These are phyloP conservation scores for Cranoglanis bouderius DNA, from an alignment of 2,113 vertebrate species.

Conservation along the genomic window DNA sequence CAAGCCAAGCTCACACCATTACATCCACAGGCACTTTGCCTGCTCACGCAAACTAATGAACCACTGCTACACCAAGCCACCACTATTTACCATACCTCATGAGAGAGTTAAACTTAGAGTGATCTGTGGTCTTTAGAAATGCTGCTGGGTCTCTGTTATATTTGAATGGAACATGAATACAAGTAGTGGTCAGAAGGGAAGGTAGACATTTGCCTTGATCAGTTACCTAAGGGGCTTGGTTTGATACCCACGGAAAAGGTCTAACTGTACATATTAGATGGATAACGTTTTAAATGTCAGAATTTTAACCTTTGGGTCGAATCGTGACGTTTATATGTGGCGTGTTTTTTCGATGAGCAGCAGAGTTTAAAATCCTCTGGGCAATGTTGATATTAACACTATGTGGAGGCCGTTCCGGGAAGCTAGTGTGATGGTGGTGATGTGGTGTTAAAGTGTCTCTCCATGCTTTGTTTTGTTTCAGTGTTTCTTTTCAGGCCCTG, in stretches of 20 bases:
- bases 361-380: constrained; percentile 19
- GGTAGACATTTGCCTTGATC: not conserved
- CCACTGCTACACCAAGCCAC: not conserved
- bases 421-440: constrained; percentile 23
- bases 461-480: constrained; percentile 22
- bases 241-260: constrained; percentile 34
- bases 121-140: not conserved
- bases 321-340: constrained; percentile 34
- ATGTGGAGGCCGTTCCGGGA: constrained; percentile 27
- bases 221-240: constrained; percentile 24
- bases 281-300: constrained; percentile 43
- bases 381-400: constrained; percentile 43
- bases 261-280: constrained; percentile 27
- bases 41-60: constrained; percentile 35
- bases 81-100: constrained; percentile 38
- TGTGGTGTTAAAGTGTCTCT: constrained; percentile 29
- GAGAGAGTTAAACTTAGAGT: not conserved
- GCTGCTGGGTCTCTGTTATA: constrained; percentile 8
- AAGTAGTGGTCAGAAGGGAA: not conserved
- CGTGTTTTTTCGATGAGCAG: not conserved
- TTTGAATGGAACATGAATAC: not conserved
- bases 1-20: constrained; percentile 38
- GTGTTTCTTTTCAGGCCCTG: constrained; percentile 12
- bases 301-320: constrained; percentile 33
- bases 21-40: constrained; percentile 42